A percentile compares a stretch with the other conserved stretches of the same genome.
These are phyloP conservation scores for Bambusicola thoracicus DNA, from an alignment of 2,113 vertebrate species.

Conservation along the genomic window DNA sequence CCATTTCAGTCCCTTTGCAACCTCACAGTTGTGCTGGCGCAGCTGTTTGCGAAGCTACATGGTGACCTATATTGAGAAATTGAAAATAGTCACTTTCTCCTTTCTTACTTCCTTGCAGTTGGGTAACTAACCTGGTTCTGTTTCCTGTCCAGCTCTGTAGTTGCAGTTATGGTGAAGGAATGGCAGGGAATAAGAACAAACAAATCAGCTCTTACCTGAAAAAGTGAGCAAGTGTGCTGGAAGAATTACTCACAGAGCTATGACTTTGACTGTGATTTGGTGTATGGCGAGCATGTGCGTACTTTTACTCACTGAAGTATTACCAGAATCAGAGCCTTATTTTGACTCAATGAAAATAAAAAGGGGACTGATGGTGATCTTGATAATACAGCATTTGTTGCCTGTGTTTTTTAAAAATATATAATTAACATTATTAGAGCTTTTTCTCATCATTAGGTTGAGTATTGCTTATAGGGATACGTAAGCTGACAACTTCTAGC, in stretches of 20 bases:
- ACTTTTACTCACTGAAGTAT: neutral
- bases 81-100: neutral
- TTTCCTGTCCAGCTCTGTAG: neutral
- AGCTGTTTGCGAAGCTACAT: neutral
- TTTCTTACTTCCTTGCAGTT: neutral
- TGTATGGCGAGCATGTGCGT: accelerated
- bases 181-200: neutral
- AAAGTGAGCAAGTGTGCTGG: neutral
- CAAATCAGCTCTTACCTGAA: neutral
- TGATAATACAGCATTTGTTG: neutral
- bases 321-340: neutral
- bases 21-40: neutral
- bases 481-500: neutral
- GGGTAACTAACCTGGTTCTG: constrained; percentile 1
- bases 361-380: neutral
- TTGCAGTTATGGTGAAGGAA: neutral
- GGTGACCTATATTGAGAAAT: constrained; percentile 1
- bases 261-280: neutral
- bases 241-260: neutral
- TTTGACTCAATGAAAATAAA: neutral
- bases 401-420: neutral
- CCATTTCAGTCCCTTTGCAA: neutral
- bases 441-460: neutral
- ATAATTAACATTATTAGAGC: neutral
- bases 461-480: neutral